Base-by-base conservation (phyloP, 2,888 invertebrate species). In the Cantharis rufa region DNA sequence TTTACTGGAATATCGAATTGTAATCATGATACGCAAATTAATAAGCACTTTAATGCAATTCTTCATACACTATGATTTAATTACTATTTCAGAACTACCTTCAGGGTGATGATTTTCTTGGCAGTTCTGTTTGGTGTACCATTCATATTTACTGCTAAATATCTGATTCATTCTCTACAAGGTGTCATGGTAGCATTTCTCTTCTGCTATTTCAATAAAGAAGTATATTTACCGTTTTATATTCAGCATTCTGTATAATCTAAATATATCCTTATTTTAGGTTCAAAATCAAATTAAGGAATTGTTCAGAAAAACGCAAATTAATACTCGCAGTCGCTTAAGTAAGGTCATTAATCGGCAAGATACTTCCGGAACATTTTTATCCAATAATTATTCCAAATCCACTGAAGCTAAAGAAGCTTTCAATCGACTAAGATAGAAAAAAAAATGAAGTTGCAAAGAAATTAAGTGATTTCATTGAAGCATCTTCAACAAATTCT, bases 91-190 rank as follows among this genome's bases (percentile, higher is more conserved):
- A 93, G 93, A 85, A 90, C 89, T 78, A 91, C 92, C 28, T 89
- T 92, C 15, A 91, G 92, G 83, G 93, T 93, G 0, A 92, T 92
- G 0, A 82, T 93, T 69, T 92, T 94, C 82, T 88, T 94, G 80
- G 90, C 94, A 86, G 93, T 94, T 0, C 87, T 94, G 48, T 93
- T 94, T 81, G 94, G 94, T 1, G 89, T 92, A 0, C 93, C 94
- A 83, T 92, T 93, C 82, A 88, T 94, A 15, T 86, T 93, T 72
- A 91, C 92, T 0, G 90, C 91, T 0, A 88, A 91, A 1, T 93
- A 92, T 81, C 85, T 90, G 0, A 86, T 92, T 32, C 92, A 92
- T 81, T 92, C 90, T 0, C 82, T 92, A 3, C 93, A 93, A 85
- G 92, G 93, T 4, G 88, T 92, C 71, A 87, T 92, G 48, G 92